A percentile compares a stretch with the other conserved stretches of the same genome.
Evolutionary conservation across 2,797 vertebrate genomes (phyloP).

Genomic region (Pempheris klunzingeri): DNA sequence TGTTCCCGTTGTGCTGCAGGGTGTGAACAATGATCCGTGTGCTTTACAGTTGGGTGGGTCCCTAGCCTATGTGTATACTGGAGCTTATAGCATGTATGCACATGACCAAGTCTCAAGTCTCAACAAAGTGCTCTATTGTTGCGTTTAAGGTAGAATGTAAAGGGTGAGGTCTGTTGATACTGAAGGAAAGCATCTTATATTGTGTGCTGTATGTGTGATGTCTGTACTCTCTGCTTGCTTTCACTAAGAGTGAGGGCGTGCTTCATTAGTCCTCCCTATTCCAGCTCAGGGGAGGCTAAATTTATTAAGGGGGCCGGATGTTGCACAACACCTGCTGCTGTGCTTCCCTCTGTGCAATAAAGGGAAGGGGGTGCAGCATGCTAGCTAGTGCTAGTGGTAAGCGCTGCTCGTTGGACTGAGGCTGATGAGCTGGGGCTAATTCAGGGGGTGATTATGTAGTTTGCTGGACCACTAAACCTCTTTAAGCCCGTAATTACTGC

Average conservation of each 20-base stretch:
- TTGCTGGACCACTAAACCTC: constrained; percentile 99
- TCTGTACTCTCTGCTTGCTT: constrained; percentile 40
- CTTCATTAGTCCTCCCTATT: constrained; percentile 79
- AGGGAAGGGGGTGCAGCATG: constrained; percentile 83
- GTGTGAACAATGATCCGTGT: constrained; percentile 44
- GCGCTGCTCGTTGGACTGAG: constrained; percentile 96
- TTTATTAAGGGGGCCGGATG: constrained; percentile 82
- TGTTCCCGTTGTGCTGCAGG: constrained; percentile 22
- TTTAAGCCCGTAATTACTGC: constrained; percentile 99
- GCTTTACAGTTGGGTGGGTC: constrained; percentile 62
- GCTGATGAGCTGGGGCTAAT: constrained; percentile 99
- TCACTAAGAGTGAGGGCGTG: constrained; percentile 69
- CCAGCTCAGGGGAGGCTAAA: constrained; percentile 72
- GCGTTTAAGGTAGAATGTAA: constrained; percentile 25
- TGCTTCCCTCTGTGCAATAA: constrained; percentile 79
- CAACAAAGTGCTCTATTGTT: constrained; percentile 56
- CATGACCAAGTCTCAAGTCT: constrained; percentile 51
- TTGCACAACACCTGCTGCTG: constrained; percentile 84
- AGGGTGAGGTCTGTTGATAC: constrained; percentile 47
- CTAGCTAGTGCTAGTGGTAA: constrained; percentile 94
- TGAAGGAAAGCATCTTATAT: constrained; percentile 38
- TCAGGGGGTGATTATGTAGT: constrained; percentile 99
- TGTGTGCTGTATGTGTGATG: constrained; percentile 21
- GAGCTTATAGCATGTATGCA: constrained; percentile 55
- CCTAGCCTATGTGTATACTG: constrained; percentile 42